A percentile compares a stretch with the other conserved stretches of the same genome.
Conservation (phyloP, 1,140 invertebrate species). For the Aphidius ervi region DNA sequence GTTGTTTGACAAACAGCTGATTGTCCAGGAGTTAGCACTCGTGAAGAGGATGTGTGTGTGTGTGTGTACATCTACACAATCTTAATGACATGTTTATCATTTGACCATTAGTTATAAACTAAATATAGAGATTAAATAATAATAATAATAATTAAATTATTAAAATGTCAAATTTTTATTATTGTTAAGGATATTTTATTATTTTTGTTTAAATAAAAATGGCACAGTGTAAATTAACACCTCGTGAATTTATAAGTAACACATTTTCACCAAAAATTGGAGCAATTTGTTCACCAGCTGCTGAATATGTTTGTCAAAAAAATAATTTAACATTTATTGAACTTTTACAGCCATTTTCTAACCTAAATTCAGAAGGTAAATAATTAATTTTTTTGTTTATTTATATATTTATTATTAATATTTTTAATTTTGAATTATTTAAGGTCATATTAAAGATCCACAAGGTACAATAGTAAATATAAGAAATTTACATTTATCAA, state of each 20-base stretch:
- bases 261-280: constrained; percentile 87
- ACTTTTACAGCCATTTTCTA: constrained; percentile 85
- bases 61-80: no score
- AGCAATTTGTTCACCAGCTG: constrained; percentile 74
- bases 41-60: no score
- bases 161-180: no score
- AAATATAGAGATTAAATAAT: no score
- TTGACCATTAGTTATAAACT: no score
- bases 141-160: no score
- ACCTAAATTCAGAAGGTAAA: constrained; percentile 71
- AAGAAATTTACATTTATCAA: constrained; percentile 75
- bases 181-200: background rate
- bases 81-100: no score
- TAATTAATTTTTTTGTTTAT: constrained; percentile 12
- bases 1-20: no score
- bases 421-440: constrained; percentile 28
- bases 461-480: constrained; percentile 68
- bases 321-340: constrained; percentile 90
- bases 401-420: constrained; percentile 2
- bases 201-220: constrained; percentile 46
- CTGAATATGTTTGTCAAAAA: constrained; percentile 78
- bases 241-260: constrained; percentile 83
- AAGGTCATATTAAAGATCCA: constrained; percentile 80
- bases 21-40: no score
- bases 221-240: constrained; percentile 63